A percentile compares a stretch with the other conserved stretches of the same genome.
Conservation (phyloP, 2,113 vertebrate species). For the Podarcis cretensis region DNA sequence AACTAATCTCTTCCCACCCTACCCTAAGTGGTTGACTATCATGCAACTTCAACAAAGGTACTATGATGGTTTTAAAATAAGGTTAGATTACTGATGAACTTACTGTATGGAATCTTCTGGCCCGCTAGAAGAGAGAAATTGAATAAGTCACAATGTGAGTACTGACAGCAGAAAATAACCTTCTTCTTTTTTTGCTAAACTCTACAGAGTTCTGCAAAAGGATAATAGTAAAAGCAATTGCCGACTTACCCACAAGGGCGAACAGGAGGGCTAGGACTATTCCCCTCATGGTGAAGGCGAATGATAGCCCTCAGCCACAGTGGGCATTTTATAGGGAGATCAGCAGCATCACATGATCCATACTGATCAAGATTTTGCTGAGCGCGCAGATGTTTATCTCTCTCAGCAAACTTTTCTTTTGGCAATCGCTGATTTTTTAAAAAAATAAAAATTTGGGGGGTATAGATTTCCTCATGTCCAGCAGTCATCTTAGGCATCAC, state of each 20-base stretch:
- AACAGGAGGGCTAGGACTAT: constrained; percentile 79
- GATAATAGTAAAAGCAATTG: background rate
- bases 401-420: constrained; percentile 58
- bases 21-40: background rate
- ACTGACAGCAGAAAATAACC: background rate
- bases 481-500: background rate
- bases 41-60: background rate
- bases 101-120: constrained; percentile 62
- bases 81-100: constrained; percentile 1
- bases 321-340: constrained; percentile 71
- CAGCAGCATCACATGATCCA: constrained; percentile 51
- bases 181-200: rapidly evolving
- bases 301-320: constrained; percentile 26
- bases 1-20: background rate
- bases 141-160: background rate
- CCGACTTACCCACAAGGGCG: constrained; percentile 83
- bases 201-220: background rate
- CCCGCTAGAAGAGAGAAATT: constrained; percentile 55
- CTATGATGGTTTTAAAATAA: background rate
- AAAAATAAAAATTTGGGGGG: background rate
- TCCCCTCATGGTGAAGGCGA: constrained; percentile 81
- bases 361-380: constrained; percentile 62
- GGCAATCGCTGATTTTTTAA: constrained; percentile 25
- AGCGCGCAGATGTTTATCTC: constrained; percentile 68
- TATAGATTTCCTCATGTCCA: constrained; percentile 21